Evolutionary conservation across 2,888 invertebrate genomes (phyloP), one percentile per base, ranked within the genome.

Genomic region (Andrena camellia): DNA sequence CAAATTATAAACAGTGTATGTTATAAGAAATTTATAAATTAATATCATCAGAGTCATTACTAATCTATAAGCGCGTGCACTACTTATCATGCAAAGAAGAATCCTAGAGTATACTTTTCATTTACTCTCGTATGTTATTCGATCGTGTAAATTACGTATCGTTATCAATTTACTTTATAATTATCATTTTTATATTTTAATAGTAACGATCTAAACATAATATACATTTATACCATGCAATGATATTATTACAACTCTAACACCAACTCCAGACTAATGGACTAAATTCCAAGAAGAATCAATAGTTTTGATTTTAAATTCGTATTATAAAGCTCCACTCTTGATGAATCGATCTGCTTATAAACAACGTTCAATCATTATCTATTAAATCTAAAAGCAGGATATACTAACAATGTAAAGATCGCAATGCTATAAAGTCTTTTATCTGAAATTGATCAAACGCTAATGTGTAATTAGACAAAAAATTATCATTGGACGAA

Each of bases 1-100:
- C 86, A 87, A 90, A 91, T 88, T 87, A 90, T 86, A 90, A 89
- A 86, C 76, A 72, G 86, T 88, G 88, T 88, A 85, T 84, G 82
- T 89, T 76, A 86, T 84, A 89, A 88, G 84, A 85, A 86, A 84
- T 81, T 84, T 79, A 78, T 84, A 85, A 84, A 87, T 84, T 42
- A 42, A n/a, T 42, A 85, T 70, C 68, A 76, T 83, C 68, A 60
- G 26, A 50, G 29, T 54, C 42, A 20, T 59, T 70, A 48, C 35
- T 35, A 68, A 26, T 42, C 33, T 35, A 50, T 69, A 73, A 60
- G 63, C 31, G 8, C 81, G 64, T 81, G 81, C 81, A 68, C 7
- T 42, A 66, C 60, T 79, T 50, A 54, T 48, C 80, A 35, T 79
- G 71, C 80, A 57, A 63, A 50, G 8, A 60, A 54, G 26, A 59